These are phyloP conservation scores for Chiloscyllium plagiosum DNA, from an alignment of 2,113 vertebrate genomes.

Conservation along the genomic window DNA sequence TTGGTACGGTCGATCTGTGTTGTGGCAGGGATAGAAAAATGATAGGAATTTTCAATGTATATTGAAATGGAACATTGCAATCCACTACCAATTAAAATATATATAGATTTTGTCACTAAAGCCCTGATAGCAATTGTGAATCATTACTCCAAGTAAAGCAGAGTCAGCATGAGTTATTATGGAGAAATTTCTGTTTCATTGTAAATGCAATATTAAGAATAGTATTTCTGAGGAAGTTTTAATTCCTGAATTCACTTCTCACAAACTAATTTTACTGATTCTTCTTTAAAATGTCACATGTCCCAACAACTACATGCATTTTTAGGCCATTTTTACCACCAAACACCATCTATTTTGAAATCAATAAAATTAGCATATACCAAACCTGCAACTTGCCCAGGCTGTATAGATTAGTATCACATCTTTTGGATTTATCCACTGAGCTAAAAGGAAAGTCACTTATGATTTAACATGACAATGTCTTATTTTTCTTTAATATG, in stretches of 20 bases:
- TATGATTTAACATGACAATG: not conserved
- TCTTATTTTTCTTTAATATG: not conserved
- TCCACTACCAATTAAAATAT: not conserved
- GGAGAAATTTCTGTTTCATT: not conserved
- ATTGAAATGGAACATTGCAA: not conserved
- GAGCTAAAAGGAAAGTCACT: not conserved
- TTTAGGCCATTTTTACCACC: not conserved
- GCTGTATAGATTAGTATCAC: not conserved
- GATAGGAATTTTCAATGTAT: not conserved
- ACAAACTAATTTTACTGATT: not conserved
- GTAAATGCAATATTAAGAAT: not conserved
- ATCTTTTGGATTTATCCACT: not conserved
- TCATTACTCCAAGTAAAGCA: too few relatives aligned
- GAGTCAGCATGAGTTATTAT: not conserved
- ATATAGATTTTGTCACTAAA: not conserved
- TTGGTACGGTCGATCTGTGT: not conserved
- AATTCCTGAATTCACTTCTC: not conserved
- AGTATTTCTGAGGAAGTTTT: not conserved
- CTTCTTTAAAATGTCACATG: not conserved
- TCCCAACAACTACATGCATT: not conserved
- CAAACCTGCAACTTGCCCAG: not conserved
- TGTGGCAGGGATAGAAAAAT: not conserved
- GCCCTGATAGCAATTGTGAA: not conserved
- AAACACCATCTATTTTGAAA: not conserved
- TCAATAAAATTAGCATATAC: not conserved